These are phyloP conservation scores for Venusia cambrica DNA, from an alignment of 2,888 invertebrate species.

Conservation along the genomic window DNA sequence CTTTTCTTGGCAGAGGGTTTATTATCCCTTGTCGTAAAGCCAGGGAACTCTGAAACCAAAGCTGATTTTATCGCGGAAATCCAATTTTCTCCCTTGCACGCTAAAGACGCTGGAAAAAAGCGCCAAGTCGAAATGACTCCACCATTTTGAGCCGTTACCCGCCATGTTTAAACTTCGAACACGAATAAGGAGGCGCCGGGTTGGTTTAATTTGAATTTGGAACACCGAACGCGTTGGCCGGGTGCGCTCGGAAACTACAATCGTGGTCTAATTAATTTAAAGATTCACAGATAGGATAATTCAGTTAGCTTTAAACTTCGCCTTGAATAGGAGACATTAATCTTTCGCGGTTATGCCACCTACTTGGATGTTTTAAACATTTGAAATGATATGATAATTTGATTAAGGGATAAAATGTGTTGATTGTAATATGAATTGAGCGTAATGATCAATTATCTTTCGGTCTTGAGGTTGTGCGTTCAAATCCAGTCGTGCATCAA, in stretches of 20 bases:
- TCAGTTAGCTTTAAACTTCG: constrained; percentile 74
- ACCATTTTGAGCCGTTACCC: constrained; percentile 74
- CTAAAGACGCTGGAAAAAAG: constrained; percentile 79
- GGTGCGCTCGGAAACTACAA: constrained; percentile 40
- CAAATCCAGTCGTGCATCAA: no score
- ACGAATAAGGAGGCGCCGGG: constrained; percentile 81
- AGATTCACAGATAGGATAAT: constrained; percentile 78
- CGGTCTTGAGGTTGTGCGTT: no score
- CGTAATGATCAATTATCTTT: no score
- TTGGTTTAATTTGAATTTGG: constrained; percentile 81
- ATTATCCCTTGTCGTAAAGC: constrained; percentile 19
- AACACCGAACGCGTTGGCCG: constrained; percentile 63
- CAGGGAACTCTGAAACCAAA: constrained; percentile 41
- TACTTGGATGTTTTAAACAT: constrained; percentile 38
- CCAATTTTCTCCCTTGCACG: constrained; percentile 80
- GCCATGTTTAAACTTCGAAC: constrained; percentile 75
- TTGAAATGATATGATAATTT: no score
- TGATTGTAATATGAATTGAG: no score
- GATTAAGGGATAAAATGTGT: no score
- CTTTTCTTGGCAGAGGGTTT: no score
- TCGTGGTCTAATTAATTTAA: constrained; percentile 74
- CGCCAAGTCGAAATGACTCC: constrained; percentile 78
- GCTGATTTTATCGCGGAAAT: constrained; percentile 81
- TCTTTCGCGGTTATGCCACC: constrained; percentile 63
- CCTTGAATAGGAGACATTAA: constrained; percentile 51